These are phyloP conservation scores for Gavialis gangeticus DNA, from an alignment of 2,113 vertebrate species.

Conservation along the genomic window DNA sequence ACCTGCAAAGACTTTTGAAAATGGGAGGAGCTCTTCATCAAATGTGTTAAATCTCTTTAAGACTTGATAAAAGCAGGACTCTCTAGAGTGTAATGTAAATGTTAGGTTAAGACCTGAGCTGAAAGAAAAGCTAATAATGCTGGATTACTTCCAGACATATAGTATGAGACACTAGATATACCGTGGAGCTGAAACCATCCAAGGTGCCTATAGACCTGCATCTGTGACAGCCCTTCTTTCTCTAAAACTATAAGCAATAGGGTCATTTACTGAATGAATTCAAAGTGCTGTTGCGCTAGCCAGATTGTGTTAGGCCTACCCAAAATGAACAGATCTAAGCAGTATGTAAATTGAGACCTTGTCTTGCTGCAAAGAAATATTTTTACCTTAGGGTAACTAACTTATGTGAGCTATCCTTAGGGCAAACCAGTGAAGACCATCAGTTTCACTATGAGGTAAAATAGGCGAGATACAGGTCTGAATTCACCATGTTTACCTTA, in stretches of 20 bases:
- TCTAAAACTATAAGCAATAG: no score
- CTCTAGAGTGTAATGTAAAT: neutral
- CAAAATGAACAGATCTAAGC: neutral
- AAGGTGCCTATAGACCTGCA: neutral
- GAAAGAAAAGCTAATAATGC: neutral
- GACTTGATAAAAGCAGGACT: neutral
- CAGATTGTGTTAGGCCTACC: neutral
- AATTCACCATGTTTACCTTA: neutral
- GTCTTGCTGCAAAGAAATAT: neutral
- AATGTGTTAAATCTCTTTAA: neutral
- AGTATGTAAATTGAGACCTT: neutral
- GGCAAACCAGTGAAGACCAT: neutral
- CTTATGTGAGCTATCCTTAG: neutral
- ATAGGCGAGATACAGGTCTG: neutral
- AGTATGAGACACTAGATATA: neutral
- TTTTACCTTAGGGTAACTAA: neutral
- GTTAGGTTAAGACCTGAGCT: neutral
- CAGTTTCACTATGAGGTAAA: neutral
- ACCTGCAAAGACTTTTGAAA: neutral
- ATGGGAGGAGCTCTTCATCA: neutral
- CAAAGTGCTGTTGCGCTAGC: neutral
- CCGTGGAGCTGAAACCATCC: neutral
- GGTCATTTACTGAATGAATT: neutral
- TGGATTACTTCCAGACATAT: neutral
- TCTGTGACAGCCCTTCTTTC: neutral